phyloP scores from a whole-genome alignment of 2,888 invertebrate species.

The Lutraria lutraria region DNA sequence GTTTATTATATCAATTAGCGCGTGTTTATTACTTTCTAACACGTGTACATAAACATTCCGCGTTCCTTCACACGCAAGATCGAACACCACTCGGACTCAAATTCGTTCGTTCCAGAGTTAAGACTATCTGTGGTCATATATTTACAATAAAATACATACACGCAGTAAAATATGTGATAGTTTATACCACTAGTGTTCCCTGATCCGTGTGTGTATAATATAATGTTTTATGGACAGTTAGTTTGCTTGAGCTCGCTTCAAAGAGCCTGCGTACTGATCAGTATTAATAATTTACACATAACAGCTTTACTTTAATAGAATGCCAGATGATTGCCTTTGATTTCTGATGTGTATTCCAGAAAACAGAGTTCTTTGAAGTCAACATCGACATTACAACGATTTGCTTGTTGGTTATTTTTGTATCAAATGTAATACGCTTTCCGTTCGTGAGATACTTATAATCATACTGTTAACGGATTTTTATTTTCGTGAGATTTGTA shows the following conservation, averaged over 20 bases:
- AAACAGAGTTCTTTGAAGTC: conserved; percentile 44
- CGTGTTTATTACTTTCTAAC: not conserved
- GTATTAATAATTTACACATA: conserved; percentile 11
- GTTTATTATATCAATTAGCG: not conserved
- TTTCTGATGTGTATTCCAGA: conserved; percentile 60
- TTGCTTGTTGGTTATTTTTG: conserved; percentile 9
- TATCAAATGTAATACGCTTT: not conserved
- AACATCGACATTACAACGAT: conserved; percentile 20
- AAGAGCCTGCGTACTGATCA: not conserved
- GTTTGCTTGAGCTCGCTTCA: not conserved
- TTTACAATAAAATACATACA: not conserved
- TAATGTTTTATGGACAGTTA: conserved; percentile 15
- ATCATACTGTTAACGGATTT: not conserved
- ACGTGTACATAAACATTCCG: not conserved
- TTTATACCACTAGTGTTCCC: not conserved
- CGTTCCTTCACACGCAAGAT: not conserved
- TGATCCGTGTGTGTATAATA: not conserved
- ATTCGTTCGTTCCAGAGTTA: not conserved
- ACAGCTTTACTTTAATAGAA: conserved; percentile 40
- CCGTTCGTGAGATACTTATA: not conserved
- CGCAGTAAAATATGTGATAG: not conserved
- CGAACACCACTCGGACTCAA: not conserved
- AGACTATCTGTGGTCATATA: not conserved
- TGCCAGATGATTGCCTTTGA: conserved; percentile 56
- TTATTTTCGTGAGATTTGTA: not conserved